Percentiles rank a stretch among this genome's conserved stretches.
Conservation (phyloP, 1,140 invertebrate species). For the Phenacoccus solenopsis region DNA sequence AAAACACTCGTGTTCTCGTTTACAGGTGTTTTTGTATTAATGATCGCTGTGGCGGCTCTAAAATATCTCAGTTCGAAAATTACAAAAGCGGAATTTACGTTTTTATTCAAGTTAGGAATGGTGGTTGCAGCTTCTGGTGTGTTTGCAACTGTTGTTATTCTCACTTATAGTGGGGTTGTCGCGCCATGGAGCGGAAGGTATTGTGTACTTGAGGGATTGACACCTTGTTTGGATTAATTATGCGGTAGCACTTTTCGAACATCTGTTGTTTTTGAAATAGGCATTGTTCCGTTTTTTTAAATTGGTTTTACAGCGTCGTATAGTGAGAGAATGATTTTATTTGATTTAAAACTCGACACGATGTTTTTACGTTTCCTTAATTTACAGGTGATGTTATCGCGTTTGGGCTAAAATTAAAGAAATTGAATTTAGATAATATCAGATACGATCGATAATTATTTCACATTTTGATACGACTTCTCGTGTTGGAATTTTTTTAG, state of each 20-base stretch:
- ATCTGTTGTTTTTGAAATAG: constrained; percentile 11
- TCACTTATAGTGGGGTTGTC: constrained; percentile 87
- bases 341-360: background rate
- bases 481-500: background rate
- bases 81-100: constrained; percentile 62
- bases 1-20: background rate
- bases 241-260: background rate
- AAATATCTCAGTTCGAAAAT: constrained; percentile 82
- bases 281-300: constrained; percentile 14
- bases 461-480: too few species aligned
- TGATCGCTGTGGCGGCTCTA: constrained; percentile 77
- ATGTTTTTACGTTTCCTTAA: too few species aligned
- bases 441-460: background rate
- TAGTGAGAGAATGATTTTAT: too few species aligned
- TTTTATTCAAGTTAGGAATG: constrained; percentile 71
- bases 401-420: too few species aligned
- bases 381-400: too few species aligned
- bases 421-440: background rate
- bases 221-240: background rate
- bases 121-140: constrained; percentile 63
- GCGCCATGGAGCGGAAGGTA: constrained; percentile 96
- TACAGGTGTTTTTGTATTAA: constrained; percentile 83
- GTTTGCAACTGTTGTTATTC: constrained; percentile 67
- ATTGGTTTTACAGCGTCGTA: too few species aligned
- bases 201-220: constrained; percentile 23